A percentile compares a stretch with the other conserved stretches of the same genome.
These are phyloP conservation scores for Xanthorhoe designata DNA, from an alignment of 2,888 invertebrate genomes.

Conservation along the genomic window DNA sequence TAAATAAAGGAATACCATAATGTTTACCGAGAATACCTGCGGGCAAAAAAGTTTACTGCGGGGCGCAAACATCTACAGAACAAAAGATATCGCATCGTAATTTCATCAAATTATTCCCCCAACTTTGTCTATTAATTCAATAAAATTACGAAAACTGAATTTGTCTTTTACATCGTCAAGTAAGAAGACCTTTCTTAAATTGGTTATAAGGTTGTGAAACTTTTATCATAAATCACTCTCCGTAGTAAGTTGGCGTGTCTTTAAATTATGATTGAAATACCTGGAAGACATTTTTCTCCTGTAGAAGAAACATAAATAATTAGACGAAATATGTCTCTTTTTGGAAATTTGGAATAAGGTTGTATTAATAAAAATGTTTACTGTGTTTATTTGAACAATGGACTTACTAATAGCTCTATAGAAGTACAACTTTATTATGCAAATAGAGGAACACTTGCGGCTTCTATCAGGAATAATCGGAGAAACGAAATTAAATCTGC, in stretches of 20 bases:
- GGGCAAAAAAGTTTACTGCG: neutral
- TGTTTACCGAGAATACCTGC: neutral
- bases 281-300: conserved; percentile 52
- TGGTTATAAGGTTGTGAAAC: conserved; percentile 68
- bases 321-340: neutral
- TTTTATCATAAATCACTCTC: conserved; percentile 73
- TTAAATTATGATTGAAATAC: conserved; percentile 59
- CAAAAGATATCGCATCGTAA: conserved; percentile 14
- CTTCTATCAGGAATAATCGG: too few relatives aligned
- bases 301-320: conserved; percentile 13
- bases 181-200: conserved; percentile 68
- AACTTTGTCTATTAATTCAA: conserved; percentile 43
- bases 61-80: conserved; percentile 8
- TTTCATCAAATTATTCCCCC: conserved; percentile 25
- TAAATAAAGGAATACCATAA: neutral
- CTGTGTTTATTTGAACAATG: too few relatives aligned
- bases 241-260: conserved; percentile 59
- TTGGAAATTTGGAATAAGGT: neutral
- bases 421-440: too few relatives aligned
- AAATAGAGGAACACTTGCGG: too few relatives aligned
- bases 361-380: too few relatives aligned
- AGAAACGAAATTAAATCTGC: too few relatives aligned
- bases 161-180: conserved; percentile 55
- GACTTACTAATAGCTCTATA: too few relatives aligned
- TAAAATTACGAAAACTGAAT: conserved; percentile 56